These are phyloP conservation scores for Paguma larvata DNA, from an alignment of 2,797 vertebrate species.

Conservation along the genomic window DNA sequence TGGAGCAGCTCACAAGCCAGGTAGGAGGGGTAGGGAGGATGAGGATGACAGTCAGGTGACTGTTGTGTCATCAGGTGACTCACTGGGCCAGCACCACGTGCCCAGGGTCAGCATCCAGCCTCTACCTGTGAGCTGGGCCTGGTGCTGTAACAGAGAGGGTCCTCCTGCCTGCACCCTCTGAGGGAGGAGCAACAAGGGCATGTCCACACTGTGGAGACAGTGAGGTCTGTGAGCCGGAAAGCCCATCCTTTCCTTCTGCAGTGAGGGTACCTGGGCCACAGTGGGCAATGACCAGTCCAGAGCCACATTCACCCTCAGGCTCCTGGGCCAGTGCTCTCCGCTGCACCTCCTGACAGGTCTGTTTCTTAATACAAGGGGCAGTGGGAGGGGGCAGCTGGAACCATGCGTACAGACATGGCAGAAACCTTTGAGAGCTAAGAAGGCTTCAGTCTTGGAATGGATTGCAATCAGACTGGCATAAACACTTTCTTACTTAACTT, in stretches of 20 bases:
- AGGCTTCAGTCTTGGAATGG: background rate
- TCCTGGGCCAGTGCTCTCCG: background rate
- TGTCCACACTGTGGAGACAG: background rate
- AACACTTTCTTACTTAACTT: background rate
- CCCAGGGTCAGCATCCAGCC: background rate
- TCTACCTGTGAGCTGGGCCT: background rate
- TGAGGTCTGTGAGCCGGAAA: background rate
- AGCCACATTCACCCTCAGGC: background rate
- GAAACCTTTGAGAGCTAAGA: background rate
- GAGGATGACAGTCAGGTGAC: constrained; percentile 32
- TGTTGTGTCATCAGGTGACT: background rate
- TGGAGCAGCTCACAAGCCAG: background rate
- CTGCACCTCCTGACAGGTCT: background rate
- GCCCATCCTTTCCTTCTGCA: background rate
- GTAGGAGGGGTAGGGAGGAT: background rate
- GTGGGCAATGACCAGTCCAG: background rate
- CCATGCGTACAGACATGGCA: background rate
- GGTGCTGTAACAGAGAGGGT: background rate
- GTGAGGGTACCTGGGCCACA: fast-evolving
- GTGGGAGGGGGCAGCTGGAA: background rate
- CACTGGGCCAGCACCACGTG: background rate
- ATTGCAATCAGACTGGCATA: background rate
- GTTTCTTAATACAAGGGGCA: background rate
- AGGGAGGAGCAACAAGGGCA: background rate
- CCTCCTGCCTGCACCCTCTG: background rate